Evolutionary conservation across 2,797 vertebrate genomes (phyloP).

Genomic region (Pipistrellus pygmaeus): DNA sequence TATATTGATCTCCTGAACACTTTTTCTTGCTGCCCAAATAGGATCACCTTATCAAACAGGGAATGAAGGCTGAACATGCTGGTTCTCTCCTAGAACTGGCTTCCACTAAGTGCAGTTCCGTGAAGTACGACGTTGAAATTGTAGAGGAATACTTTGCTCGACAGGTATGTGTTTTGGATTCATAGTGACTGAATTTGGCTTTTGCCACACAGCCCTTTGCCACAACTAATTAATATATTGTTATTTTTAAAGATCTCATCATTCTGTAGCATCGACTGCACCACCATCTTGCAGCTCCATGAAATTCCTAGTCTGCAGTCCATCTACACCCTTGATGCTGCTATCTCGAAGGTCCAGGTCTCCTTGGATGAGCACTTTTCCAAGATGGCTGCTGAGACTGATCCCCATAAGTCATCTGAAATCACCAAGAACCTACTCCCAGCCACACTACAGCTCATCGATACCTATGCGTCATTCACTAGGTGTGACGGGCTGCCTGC

Average conservation of each 20-base stretch:
- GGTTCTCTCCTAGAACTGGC: constrained; percentile 92
- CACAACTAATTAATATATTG: constrained; percentile 45
- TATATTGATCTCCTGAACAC: neutral
- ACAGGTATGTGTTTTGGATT: constrained; percentile 89
- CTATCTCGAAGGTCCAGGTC: constrained; percentile 99
- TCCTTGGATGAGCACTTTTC: constrained; percentile 98
- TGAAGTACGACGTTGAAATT: constrained; percentile 97
- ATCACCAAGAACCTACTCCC: constrained; percentile 98
- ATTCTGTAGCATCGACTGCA: constrained; percentile 94
- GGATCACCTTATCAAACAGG: constrained; percentile 96
- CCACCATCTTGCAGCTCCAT: constrained; percentile 93
- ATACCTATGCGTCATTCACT: constrained; percentile 95
- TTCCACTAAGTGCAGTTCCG: constrained; percentile 93
- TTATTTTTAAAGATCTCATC: constrained; percentile 93
- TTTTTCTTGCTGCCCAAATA: constrained; percentile 78
- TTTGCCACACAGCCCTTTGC: neutral
- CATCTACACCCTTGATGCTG: constrained; percentile 97
- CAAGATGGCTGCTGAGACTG: constrained; percentile 95
- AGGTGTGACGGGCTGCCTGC: constrained; percentile 87
- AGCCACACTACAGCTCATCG: constrained; percentile 95
- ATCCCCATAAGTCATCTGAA: constrained; percentile 94
- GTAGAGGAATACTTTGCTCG: constrained; percentile 98
- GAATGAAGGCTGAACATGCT: constrained; percentile 95
- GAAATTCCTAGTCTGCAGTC: constrained; percentile 97
- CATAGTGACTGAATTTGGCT: neutral